Percentiles rank a stretch among this genome's conserved stretches.
Evolutionary conservation across 2,888 invertebrate genomes (phyloP).

Genomic region (Odontocerum albicorne): DNA sequence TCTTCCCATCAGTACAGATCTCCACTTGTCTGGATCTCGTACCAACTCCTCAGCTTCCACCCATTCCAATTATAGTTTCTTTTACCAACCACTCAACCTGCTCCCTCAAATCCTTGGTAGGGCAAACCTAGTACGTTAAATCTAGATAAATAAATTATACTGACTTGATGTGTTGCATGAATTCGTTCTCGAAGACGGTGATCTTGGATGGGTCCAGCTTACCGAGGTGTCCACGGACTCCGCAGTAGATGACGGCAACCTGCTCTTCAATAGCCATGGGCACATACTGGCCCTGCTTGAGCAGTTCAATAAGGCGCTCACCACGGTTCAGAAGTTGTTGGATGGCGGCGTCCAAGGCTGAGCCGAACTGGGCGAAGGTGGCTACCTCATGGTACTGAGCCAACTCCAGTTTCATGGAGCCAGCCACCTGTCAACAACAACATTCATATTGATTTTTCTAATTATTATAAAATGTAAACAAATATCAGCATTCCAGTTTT

Average conservation of each 20-base stretch:
- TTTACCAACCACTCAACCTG: too few species aligned
- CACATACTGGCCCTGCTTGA: slow-evolving; percentile 99
- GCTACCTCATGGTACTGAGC: slow-evolving; percentile 99
- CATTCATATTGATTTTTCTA: background rate
- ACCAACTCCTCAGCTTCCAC: too few species aligned
- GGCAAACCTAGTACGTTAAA: background rate
- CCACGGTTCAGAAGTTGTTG: slow-evolving; percentile 98
- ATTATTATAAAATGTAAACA: background rate
- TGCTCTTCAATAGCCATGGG: slow-evolving; percentile 99
- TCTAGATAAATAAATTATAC: slow-evolving; percentile 44
- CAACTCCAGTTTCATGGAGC: slow-evolving; percentile 99
- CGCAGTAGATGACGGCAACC: slow-evolving; percentile 97
- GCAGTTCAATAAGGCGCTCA: slow-evolving; percentile 95
- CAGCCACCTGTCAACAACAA: slow-evolving; percentile 73
- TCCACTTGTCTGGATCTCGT: too few species aligned
- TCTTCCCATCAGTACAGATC: too few species aligned
- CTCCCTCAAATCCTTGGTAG: too few species aligned
- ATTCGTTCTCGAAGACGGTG: slow-evolving; percentile 97
- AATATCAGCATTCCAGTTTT: too few species aligned
- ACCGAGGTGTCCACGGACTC: slow-evolving; percentile 97
- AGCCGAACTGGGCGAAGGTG: slow-evolving; percentile 99
- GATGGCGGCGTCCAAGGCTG: slow-evolving; percentile 98
- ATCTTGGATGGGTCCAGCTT: slow-evolving; percentile 97
- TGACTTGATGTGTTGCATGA: slow-evolving; percentile 89
- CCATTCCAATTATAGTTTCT: too few species aligned